Conservation (phyloP, 2,113 vertebrate species). For the Neomonachus schauinslandi region DNA sequence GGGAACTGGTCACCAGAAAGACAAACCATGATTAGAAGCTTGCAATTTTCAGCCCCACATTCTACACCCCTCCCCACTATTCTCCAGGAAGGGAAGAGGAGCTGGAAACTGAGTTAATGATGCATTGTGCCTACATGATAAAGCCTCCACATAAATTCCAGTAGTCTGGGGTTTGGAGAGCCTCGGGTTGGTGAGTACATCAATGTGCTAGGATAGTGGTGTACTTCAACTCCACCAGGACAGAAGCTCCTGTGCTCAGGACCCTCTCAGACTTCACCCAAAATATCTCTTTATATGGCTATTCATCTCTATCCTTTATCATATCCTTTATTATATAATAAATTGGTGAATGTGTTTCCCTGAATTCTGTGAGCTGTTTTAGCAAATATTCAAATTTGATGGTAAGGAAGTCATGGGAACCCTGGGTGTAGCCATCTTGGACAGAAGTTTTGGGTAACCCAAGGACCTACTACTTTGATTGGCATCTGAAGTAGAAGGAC, state of each 20-base stretch:
- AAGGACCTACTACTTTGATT: not conserved
- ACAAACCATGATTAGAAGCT: not conserved
- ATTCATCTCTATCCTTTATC: not conserved
- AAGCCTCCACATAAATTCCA: not conserved
- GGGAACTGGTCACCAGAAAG: not conserved
- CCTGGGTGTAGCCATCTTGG: not conserved
- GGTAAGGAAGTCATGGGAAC: not conserved
- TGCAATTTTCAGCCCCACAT: not conserved
- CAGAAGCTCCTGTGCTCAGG: not conserved
- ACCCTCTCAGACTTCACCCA: not conserved
- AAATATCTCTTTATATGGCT: not conserved
- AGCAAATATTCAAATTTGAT: not conserved
- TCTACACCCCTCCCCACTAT: not conserved
- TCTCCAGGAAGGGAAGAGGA: not conserved
- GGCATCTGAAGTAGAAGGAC: not conserved
- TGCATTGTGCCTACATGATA: not conserved
- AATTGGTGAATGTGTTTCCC: not conserved
- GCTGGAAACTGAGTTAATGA: not conserved
- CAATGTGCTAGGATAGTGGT: not conserved
- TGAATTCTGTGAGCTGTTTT: not conserved
- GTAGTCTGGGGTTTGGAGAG: not conserved
- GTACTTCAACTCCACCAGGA: not conserved
- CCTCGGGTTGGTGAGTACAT: not conserved
- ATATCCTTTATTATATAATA: not conserved
- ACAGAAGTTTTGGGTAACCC: not conserved